A percentile compares a stretch with the other conserved stretches of the same genome.
Evolutionary conservation across 1,140 invertebrate species (phyloP).

Genomic region (Helicoverpa zea): DNA sequence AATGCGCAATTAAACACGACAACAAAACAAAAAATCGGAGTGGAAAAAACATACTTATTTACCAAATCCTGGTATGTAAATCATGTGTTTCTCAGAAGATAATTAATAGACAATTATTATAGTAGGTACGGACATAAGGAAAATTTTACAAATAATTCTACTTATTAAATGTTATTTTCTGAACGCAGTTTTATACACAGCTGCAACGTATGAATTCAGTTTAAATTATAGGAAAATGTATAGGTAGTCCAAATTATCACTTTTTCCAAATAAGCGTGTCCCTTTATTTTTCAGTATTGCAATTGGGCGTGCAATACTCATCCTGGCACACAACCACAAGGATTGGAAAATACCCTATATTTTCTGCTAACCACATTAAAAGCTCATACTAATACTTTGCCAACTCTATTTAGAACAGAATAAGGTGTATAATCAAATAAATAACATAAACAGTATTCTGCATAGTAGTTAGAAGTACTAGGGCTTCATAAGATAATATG

Average conservation of each 20-base stretch:
- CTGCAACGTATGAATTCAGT: background rate
- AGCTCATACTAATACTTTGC: no score
- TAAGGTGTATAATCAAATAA: conserved; percentile 8
- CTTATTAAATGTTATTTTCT: background rate
- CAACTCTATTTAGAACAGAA: background rate
- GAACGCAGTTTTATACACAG: background rate
- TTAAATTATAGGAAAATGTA: no score
- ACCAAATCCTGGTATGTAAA: background rate
- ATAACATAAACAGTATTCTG: background rate
- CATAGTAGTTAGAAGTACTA: conserved; percentile 14
- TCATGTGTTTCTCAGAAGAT: conserved; percentile 1
- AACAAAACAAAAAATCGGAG: background rate
- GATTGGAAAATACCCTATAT: no score
- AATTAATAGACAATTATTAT: background rate
- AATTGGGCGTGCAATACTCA: background rate
- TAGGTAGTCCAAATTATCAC: no score
- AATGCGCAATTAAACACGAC: no score
- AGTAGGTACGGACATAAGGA: conserved; percentile 13
- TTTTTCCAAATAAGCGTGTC: no score
- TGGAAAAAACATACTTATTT: background rate
- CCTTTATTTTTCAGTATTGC: background rate
- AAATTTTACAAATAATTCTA: conserved; percentile 8
- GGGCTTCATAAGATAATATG: conserved; percentile 28
- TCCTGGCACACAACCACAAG: no score
- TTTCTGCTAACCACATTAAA: background rate